Base-by-base conservation (phyloP, 2,797 vertebrate genomes). In the Aphelocoma californica region DNA sequence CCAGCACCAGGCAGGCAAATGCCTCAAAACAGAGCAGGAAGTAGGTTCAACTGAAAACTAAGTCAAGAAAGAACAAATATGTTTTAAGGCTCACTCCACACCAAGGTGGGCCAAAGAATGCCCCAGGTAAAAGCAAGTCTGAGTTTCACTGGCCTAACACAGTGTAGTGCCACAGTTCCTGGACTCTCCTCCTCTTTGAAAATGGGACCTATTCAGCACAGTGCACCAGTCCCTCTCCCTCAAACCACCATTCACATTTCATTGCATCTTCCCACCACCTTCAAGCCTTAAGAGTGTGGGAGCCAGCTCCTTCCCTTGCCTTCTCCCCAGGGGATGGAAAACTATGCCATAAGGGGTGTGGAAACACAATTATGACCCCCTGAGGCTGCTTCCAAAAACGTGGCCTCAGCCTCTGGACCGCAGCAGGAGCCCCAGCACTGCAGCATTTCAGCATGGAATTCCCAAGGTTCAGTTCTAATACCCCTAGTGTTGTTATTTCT, bases 371-470 rank as follows among this genome's bases (percentile, higher is more conserved):
- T 24, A 6, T 0, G 0, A 8, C 18, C 18, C 15, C 5, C 61
- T 28, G 26, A 9, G 31, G 31, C 20, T 48, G n/a, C 32, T 81
- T 48, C 67, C 36, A 70, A 56, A 72, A 11, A 12, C 2, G 32
- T 1, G 1, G 31, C 32, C 18, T 4, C 40, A 64, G 9, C 18
- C 3, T 34, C 10, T 66, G 42, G 32, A 50, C 10, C 0, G 0
- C 32, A 66, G 16, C 28, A 65, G 51, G 18, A 85, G 6, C 18
- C 12, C 31, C 5, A 4, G 31, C 25, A 74, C 20, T 6, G 25
- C 7, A 65, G 7, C 2, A 3, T 28, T 65, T n/a, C 6, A 11
- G 10, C 26, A 32, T 0, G 1, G 26, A 7, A 4, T 15, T 85
- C 50, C 38, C 62, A 40, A 51, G 5, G 36, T 18, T 14, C 15